A percentile compares a stretch with the other conserved stretches of the same genome.
Conservation (phyloP, 2,113 vertebrate genomes). For the Sylvia atricapilla region DNA sequence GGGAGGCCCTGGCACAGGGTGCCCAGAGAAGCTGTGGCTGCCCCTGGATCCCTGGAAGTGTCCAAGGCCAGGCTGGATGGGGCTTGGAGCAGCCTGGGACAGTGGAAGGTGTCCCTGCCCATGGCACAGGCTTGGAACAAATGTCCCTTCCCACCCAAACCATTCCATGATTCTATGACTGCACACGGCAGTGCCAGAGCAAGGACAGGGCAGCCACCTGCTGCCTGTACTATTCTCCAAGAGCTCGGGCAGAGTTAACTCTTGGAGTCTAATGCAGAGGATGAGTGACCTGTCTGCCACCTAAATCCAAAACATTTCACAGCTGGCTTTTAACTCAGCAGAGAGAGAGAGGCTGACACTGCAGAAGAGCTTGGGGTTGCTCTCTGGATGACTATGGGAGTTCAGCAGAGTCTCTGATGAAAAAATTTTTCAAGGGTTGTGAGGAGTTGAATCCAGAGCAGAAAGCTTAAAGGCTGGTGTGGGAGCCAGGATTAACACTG, state of each 20-base stretch:
- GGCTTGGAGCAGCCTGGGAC: neutral
- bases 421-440: neutral
- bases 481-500: neutral
- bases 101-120: neutral
- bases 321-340: neutral
- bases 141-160: neutral
- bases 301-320: neutral
- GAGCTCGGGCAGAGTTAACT: neutral
- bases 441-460: neutral
- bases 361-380: neutral
- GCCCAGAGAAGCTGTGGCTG: neutral
- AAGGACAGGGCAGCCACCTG: neutral
- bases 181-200: neutral
- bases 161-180: neutral
- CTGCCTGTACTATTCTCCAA: neutral
- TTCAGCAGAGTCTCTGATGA: neutral
- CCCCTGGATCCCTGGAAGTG: neutral
- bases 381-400: neutral
- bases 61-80: fast-evolving
- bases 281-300: neutral
- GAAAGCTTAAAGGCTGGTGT: neutral
- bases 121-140: neutral
- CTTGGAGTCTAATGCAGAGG: neutral
- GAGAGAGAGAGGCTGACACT: neutral
- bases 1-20: neutral